These are phyloP conservation scores for Odontesthes bonariensis DNA, from an alignment of 2,113 vertebrate species.

Conservation along the genomic window DNA sequence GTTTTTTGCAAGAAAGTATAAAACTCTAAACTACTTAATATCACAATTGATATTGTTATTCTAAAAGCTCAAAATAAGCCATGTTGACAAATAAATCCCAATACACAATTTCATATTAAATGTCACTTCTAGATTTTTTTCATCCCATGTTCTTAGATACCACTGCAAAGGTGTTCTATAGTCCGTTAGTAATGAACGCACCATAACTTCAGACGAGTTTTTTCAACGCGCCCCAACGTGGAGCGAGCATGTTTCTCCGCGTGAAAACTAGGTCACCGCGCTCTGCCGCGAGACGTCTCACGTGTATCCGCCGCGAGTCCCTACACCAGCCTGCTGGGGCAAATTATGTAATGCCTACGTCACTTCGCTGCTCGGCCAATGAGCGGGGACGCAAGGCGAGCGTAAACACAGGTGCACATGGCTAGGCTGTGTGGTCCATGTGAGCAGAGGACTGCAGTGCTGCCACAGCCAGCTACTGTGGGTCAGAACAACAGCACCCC, in stretches of 20 bases:
- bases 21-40: background rate
- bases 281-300: constrained; percentile 70
- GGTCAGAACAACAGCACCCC: constrained; percentile 41
- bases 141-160: too few species aligned
- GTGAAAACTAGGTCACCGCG: constrained; percentile 79
- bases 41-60: too few species aligned
- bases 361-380: constrained; percentile 85
- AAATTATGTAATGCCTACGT: constrained; percentile 88
- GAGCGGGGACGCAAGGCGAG: constrained; percentile 78
- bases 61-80: too few species aligned
- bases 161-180: background rate
- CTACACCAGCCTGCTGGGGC: constrained; percentile 51
- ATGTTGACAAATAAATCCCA: too few species aligned
- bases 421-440: constrained; percentile 86
- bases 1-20: background rate
- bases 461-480: constrained; percentile 24
- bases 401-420: constrained; percentile 94
- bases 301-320: constrained; percentile 81
- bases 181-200: background rate
- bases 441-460: constrained; percentile 80
- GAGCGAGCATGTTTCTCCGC: constrained; percentile 58
- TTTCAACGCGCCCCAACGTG: constrained; percentile 81
- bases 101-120: too few species aligned
- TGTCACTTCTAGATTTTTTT: too few species aligned
- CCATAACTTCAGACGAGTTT: background rate